Conservation (phyloP, 2,113 vertebrate genomes). For the Limanda limanda region DNA sequence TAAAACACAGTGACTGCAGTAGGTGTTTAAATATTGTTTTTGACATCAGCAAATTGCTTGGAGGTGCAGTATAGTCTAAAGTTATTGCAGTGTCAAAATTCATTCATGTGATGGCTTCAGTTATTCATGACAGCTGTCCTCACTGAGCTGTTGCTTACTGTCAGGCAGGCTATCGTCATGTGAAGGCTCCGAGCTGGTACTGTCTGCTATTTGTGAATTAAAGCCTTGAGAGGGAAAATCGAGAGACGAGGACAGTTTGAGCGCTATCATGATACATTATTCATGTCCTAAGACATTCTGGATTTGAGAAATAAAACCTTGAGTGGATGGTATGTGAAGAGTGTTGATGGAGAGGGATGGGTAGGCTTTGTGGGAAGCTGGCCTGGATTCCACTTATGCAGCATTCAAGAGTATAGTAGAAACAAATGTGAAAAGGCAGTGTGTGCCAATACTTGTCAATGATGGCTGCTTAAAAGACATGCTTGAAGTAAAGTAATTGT, state of each 20-base stretch:
- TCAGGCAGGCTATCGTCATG: background rate
- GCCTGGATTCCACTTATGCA: conserved; percentile 1
- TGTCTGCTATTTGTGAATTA: background rate
- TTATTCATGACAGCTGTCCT: background rate
- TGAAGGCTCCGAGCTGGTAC: background rate
- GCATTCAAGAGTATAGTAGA: conserved; percentile 22
- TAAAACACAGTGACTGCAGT: background rate
- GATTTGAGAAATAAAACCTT: conserved; percentile 12
- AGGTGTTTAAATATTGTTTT: background rate
- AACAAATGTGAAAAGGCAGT: conserved; percentile 18
- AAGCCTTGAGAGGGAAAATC: background rate
- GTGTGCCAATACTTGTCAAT: conserved; percentile 32
- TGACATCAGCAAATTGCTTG: conserved; percentile 6
- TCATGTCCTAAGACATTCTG: background rate
- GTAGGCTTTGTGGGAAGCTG: no score
- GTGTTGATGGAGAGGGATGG: background rate
- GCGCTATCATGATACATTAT: background rate
- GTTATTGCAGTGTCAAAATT: background rate
- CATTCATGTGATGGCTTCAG: background rate
- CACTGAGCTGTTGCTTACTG: background rate
- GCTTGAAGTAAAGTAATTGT: background rate
- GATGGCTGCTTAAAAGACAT: background rate
- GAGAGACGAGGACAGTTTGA: background rate
- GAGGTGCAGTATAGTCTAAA: background rate
- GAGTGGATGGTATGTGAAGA: background rate